Evolutionary conservation across 2,113 vertebrate genomes (phyloP).

Genomic region (Cephalopholis sonnerati): DNA sequence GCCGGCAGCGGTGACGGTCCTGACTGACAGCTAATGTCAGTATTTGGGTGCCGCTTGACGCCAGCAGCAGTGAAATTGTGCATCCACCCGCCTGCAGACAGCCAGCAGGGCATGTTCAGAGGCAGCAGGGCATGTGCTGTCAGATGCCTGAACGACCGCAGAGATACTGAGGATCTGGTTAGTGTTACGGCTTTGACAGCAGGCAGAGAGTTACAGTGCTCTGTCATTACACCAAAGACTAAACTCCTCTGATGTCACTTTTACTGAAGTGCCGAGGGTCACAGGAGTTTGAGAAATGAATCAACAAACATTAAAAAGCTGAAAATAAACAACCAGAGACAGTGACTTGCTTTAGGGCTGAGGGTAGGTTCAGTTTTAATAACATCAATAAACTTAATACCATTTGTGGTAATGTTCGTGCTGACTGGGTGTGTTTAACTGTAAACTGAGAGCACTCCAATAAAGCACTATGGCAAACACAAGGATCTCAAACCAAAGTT

Average conservation of each 20-base stretch:
- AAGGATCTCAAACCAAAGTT: not conserved
- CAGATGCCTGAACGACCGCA: not conserved
- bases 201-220: not conserved
- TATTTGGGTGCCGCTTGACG: not conserved
- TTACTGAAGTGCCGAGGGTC: not conserved
- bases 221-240: not conserved
- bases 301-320: not conserved
- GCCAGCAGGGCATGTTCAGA: slow-evolving; percentile 20
- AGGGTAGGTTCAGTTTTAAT: not conserved
- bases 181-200: slow-evolving; percentile 19
- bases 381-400: not conserved
- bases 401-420: not conserved
- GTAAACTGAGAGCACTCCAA: not conserved
- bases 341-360: too few relatives aligned
- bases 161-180: not conserved
- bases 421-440: slow-evolving; percentile 26
- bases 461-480: slow-evolving; percentile 1
- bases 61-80: not conserved
- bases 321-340: not conserved
- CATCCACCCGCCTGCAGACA: slow-evolving; percentile 6
- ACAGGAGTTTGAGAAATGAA: not conserved
- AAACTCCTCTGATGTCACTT: not conserved
- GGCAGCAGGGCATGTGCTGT: slow-evolving; percentile 17
- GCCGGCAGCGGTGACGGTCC: not conserved
- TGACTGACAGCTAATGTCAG: slow-evolving; percentile 28